Conservation (phyloP, 2,113 vertebrate genomes). For the Phrynosoma platyrhinos region DNA sequence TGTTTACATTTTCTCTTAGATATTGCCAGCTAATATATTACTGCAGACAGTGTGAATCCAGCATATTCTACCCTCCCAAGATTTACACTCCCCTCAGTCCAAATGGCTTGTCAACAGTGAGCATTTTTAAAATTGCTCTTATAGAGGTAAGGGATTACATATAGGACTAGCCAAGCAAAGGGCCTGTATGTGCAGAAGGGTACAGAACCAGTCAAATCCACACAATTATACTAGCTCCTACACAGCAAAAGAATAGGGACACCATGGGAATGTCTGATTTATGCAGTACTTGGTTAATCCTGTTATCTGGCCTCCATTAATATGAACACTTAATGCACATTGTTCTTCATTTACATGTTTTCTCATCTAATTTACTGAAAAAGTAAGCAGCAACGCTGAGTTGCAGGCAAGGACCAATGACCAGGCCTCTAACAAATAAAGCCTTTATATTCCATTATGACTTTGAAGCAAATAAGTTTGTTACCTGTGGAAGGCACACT, state of each 20-base stretch:
- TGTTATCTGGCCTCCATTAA: neutral
- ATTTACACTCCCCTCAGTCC: too few relatives aligned
- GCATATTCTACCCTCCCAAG: too few relatives aligned
- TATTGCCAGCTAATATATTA: neutral
- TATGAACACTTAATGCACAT: neutral
- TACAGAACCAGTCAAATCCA: neutral
- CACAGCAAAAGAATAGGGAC: neutral
- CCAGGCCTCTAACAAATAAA: neutral
- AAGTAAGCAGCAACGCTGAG: neutral
- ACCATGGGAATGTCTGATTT: neutral
- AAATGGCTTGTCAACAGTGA: too few relatives aligned
- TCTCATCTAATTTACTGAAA: neutral
- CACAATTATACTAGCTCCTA: neutral
- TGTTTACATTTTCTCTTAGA: neutral
- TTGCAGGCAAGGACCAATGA: neutral
- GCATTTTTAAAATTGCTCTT: neutral
- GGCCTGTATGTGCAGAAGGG: neutral
- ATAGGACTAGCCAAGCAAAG: neutral
- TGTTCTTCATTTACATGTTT: neutral
- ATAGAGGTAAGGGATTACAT: neutral
- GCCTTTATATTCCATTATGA: neutral
- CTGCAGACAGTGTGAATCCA: neutral
- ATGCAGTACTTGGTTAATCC: neutral
- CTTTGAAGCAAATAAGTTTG: neutral
- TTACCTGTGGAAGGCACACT: conserved; percentile 57